Percentiles rank a stretch among this genome's conserved stretches.
Evolutionary conservation across 2,888 invertebrate species (phyloP).

Genomic region (Chelonus formosanus): DNA sequence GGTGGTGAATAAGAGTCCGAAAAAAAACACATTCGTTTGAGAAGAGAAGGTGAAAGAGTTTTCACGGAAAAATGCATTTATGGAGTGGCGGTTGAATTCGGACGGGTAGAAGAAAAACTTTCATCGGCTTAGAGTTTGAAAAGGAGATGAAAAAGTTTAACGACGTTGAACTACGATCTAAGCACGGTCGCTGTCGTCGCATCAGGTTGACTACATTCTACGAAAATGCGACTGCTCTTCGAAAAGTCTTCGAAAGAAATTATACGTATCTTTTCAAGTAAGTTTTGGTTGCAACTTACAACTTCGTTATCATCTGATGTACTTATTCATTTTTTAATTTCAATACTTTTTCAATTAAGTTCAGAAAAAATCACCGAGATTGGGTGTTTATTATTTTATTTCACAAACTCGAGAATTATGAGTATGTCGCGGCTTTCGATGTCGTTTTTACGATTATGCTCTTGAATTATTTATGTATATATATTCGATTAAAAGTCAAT

Average conservation of each 20-base stretch:
- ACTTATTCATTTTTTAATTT: constrained; percentile 10
- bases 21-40: constrained; percentile 26
- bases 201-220: constrained; percentile 17
- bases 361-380: too few relatives aligned
- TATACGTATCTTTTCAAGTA: constrained; percentile 17
- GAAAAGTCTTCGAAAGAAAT: constrained; percentile 16
- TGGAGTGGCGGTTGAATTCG: constrained; percentile 45
- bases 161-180: constrained; percentile 53
- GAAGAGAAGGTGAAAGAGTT: constrained; percentile 35
- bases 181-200: constrained; percentile 39
- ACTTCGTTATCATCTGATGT: background rate
- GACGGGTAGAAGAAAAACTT: constrained; percentile 53
- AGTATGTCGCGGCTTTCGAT: too few relatives aligned
- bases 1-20: constrained; percentile 25
- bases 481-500: too few relatives aligned
- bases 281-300: constrained; percentile 8
- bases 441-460: too few relatives aligned
- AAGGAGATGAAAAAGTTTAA: constrained; percentile 61
- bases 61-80: constrained; percentile 53
- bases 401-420: too few relatives aligned
- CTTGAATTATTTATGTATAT: too few relatives aligned
- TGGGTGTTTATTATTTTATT: too few relatives aligned
- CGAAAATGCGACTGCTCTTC: constrained; percentile 16
- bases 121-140: constrained; percentile 54
- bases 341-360: too few relatives aligned